These are phyloP conservation scores for Dasyurus viverrinus DNA, from an alignment of 2,113 vertebrate genomes.

Conservation along the genomic window DNA sequence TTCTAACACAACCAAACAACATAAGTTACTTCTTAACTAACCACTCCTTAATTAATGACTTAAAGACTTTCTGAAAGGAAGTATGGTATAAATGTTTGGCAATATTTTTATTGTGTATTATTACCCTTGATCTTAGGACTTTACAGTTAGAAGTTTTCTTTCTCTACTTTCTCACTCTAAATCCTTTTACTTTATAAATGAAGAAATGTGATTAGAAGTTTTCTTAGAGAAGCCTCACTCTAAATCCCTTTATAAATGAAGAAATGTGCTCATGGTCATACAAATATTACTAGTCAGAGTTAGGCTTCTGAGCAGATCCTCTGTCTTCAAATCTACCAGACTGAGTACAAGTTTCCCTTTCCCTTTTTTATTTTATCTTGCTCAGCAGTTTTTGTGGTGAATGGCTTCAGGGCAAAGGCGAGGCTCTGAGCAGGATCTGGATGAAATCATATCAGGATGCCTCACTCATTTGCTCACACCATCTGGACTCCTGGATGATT, in stretches of 20 bases:
- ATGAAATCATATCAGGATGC: neutral
- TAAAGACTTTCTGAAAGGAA: neutral
- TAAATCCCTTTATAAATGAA: too few relatives aligned
- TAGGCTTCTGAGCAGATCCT: neutral
- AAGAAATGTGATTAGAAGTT: neutral
- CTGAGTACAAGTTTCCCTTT: neutral
- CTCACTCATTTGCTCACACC: neutral
- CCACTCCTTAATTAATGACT: neutral
- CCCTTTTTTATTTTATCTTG: neutral
- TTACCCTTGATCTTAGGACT: neutral
- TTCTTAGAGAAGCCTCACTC: too few relatives aligned
- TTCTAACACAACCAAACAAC: neutral
- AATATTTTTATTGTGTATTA: neutral
- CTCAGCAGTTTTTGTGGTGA: neutral
- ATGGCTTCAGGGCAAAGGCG: neutral
- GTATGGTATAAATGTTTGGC: neutral
- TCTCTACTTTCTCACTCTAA: too few relatives aligned
- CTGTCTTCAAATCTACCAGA: neutral
- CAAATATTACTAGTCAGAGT: neutral
- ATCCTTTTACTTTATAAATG: too few relatives aligned
- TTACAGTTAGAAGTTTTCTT: neutral
- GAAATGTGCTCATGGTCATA: neutral
- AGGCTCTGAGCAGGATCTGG: neutral
- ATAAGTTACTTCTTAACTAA: neutral
- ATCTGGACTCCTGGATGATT: neutral